Evolutionary conservation across 1,140 invertebrate species (phyloP).

Genomic region (Oscheius sp.): DNA sequence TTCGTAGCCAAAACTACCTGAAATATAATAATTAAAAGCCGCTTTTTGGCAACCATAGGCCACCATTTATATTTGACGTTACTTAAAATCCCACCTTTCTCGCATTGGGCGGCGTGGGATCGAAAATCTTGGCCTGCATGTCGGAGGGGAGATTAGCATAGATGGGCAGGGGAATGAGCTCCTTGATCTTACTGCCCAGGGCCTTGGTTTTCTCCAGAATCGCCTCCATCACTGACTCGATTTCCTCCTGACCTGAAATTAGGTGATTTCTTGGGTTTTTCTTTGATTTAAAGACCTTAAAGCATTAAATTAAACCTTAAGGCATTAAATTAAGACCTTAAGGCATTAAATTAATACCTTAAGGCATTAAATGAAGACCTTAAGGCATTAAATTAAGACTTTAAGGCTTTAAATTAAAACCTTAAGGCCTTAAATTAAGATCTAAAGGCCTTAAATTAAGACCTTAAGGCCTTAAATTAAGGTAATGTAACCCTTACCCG

Average conservation of each 20-base stretch:
- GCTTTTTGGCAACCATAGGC: neutral
- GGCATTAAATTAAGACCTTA: neutral
- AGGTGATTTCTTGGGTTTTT: too few species aligned
- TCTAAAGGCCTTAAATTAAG: neutral
- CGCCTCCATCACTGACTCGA: conserved; percentile 54
- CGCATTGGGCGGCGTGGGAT: conserved; percentile 87
- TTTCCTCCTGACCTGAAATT: conserved; percentile 52
- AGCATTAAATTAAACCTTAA: neutral
- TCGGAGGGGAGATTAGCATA: conserved; percentile 98
- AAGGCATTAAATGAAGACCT: too few species aligned
- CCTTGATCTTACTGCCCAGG: conserved; percentile 85
- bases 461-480: neutral
- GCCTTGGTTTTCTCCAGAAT: conserved; percentile 52
- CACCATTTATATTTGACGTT: neutral
- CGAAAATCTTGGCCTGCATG: conserved; percentile 96
- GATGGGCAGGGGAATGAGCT: conserved; percentile 89
- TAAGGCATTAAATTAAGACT: neutral
- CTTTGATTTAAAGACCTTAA: neutral
- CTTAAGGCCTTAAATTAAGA: neutral
- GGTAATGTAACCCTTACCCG: conserved; percentile 69
- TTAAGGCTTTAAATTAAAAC: neutral
- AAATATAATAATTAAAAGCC: conserved; percentile 47
- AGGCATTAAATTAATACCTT: neutral
- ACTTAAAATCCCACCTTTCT: conserved; percentile 69
- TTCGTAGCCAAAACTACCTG: conserved; percentile 93